Percentiles rank a stretch among this genome's conserved stretches.
phyloP scores from a whole-genome alignment of 2,113 vertebrate genomes.

The Elephas maximus region DNA sequence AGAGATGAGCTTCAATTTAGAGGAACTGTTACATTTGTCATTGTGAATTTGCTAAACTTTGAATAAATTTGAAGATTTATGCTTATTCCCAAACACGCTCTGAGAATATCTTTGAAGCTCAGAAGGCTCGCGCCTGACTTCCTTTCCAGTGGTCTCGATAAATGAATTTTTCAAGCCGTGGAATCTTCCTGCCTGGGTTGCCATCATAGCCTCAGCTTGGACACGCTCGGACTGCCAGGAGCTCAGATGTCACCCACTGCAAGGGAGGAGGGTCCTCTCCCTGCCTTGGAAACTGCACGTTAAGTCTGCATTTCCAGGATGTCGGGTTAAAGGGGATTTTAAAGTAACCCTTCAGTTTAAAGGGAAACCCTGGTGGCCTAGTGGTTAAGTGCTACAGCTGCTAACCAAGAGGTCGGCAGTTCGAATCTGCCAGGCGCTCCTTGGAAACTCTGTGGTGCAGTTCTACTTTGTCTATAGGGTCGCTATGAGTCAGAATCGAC shows the following conservation, averaged over 20 bases:
- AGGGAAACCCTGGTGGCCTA: background rate
- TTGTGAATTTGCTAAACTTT: slow-evolving; percentile 85
- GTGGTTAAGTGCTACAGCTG: too few relatives aligned
- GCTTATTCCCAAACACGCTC: slow-evolving; percentile 68
- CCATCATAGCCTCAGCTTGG: background rate
- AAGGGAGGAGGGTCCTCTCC: background rate
- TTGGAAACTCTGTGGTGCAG: too few relatives aligned
- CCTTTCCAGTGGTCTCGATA: slow-evolving; percentile 42
- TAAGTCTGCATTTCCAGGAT: background rate
- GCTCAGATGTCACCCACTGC: background rate
- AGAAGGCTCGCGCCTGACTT: slow-evolving; percentile 60
- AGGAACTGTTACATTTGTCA: slow-evolving; percentile 84
- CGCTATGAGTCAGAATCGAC: too few relatives aligned
- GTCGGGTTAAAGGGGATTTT: background rate
- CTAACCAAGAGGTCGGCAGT: too few relatives aligned
- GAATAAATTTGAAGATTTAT: slow-evolving; percentile 80
- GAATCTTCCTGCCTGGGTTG: background rate
- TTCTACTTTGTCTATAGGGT: too few relatives aligned
- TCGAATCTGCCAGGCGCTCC: too few relatives aligned
- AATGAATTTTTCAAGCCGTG: background rate
- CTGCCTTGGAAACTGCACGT: background rate
- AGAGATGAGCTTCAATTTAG: slow-evolving; percentile 87
- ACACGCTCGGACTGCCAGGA: background rate
- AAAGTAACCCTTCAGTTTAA: background rate
- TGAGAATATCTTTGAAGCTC: slow-evolving; percentile 65